Evolutionary conservation across 2,888 invertebrate species (phyloP).

Genomic region (Julus scanicus): DNA sequence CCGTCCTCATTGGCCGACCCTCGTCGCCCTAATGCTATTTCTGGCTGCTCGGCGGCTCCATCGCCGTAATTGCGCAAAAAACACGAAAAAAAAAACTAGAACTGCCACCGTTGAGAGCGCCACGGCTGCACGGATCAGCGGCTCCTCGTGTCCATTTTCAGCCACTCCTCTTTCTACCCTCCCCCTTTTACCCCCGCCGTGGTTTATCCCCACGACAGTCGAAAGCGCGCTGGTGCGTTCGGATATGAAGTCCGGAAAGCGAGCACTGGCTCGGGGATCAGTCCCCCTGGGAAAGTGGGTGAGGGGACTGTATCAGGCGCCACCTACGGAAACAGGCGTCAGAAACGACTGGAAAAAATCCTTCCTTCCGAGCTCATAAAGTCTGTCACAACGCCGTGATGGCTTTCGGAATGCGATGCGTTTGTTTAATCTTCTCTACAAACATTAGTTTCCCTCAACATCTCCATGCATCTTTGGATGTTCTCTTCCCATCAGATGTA

Average conservation of each 20-base stretch:
- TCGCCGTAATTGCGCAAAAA: conserved; percentile 27
- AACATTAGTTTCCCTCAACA: too few species aligned
- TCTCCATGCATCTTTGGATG: too few species aligned
- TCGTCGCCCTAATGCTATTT: conserved; percentile 27
- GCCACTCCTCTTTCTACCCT: background rate
- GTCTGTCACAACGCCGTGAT: too few species aligned
- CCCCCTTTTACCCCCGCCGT: background rate
- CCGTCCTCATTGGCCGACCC: conserved; percentile 10
- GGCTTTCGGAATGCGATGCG: too few species aligned
- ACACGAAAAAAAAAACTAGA: background rate
- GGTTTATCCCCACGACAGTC: background rate
- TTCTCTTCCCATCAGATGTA: too few species aligned
- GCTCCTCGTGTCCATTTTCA: conserved; percentile 18
- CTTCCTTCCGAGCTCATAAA: too few species aligned
- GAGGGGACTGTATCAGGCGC: too few species aligned
- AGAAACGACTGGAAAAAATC: too few species aligned
- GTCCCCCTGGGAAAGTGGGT: background rate
- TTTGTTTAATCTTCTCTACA: too few species aligned
- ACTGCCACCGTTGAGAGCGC: conserved; percentile 21
- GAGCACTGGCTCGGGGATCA: too few species aligned
- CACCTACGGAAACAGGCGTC: too few species aligned
- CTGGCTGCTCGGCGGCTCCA: conserved; percentile 13
- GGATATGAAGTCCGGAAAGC: background rate
- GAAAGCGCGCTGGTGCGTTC: background rate
- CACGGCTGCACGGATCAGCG: conserved; percentile 23